Evolutionary conservation across 2,888 invertebrate genomes (phyloP), one percentile per base, ranked within the genome.

Genomic region (Pristionchus entomophagus): DNA sequence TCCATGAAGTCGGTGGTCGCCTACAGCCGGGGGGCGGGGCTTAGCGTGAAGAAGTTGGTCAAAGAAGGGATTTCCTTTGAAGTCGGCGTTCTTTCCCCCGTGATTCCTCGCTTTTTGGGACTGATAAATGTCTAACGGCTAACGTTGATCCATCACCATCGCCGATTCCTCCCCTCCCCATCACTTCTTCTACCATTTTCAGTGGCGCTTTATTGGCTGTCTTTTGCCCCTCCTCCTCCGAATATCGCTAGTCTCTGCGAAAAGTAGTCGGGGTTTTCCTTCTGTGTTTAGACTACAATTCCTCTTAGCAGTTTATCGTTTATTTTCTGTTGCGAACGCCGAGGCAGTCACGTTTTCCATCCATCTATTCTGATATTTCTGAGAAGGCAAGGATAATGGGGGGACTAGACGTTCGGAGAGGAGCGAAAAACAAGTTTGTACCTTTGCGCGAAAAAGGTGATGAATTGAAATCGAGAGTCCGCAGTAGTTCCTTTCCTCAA

Each of bases 41-140:
- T 41, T n/a, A 26, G n/a, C 0, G 45, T 0, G 56, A 73, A 45
- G 45, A 73, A 45, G 22, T 8, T 14, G 73, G 26, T 22, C 41
- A 73, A 73, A 73, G 73, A 73, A 73, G 41, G 41, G 0, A 5
- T 26, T 41, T 8, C n/a, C 69, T 73, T 73, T 73, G 73, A 73
- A 73, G 73, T 73, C 73, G 41, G 32, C 73, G 73, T 0, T 73
- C 26, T 69, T 69, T n/a, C 56, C 56, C 22, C 5, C 65, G 29
- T 19, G 35, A 65, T 65, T 65, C 8, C 35, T 17, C 6, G 26
- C 73, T 26, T n/a, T 45, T 26, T n/a, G n/a, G 4, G 45, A 45
- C 45, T 73, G 73, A 45, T 41, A 26, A 26, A 41, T 22, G 73
- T 0, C 26, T 65, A 10, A 2, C 65, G 14, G 65, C 29, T 29